Conservation (phyloP, 2,888 invertebrate genomes). For the Caenorhabditis parvicauda region DNA sequence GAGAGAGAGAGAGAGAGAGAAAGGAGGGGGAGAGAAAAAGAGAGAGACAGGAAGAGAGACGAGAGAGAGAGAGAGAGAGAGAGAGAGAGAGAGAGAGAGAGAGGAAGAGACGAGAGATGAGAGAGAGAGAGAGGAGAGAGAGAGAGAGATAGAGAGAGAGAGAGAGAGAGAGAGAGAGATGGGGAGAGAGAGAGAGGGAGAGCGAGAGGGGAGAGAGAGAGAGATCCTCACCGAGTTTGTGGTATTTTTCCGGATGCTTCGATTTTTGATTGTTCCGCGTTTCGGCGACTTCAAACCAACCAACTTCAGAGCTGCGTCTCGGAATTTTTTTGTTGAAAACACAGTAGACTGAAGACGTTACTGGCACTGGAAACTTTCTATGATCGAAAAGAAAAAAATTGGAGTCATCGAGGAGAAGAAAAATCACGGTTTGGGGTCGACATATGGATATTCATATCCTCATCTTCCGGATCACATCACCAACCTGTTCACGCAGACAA, state of each 20-base stretch:
- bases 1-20: too few species aligned
- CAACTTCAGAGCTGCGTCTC: conserved; percentile 25
- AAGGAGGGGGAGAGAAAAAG: neutral
- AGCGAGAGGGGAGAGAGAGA: too few species aligned
- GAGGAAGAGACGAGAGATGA: neutral
- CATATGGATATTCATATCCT: neutral
- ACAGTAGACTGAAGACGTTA: conserved; percentile 61
- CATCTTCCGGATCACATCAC: neutral
- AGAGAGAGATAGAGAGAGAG: too few species aligned
- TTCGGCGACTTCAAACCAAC: conserved; percentile 9
- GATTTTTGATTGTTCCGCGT: conserved; percentile 12
- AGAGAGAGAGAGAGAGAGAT: too few species aligned
- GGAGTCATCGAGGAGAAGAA: too few species aligned
- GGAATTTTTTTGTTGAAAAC: conserved; percentile 59
- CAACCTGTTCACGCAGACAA: conserved; percentile 61
- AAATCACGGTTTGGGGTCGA: neutral
- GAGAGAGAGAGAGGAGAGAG: too few species aligned
- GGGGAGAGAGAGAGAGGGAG: too few species aligned
- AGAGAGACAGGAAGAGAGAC: neutral
- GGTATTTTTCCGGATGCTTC: too few species aligned
- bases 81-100: neutral
- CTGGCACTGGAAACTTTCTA: conserved; percentile 46
- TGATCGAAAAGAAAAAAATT: too few species aligned
- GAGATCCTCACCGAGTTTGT: too few species aligned
- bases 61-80: neutral